Percentiles rank a stretch among this genome's conserved stretches.
These are phyloP conservation scores for Drosophila repleta DNA, from an alignment of 1,140 invertebrate genomes.

Conservation along the genomic window DNA sequence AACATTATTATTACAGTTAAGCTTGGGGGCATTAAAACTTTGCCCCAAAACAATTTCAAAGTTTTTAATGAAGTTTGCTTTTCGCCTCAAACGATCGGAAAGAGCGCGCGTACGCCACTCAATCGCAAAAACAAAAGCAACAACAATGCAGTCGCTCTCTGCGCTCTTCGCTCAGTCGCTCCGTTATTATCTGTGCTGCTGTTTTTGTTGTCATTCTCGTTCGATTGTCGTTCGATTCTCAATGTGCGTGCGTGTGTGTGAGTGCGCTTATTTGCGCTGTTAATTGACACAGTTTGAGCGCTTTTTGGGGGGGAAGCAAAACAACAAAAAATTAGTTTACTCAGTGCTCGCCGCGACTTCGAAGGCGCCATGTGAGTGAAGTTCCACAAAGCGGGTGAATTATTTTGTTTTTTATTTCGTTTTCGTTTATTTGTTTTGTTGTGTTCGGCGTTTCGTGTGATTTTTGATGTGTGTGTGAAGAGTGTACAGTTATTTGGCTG, in stretches of 20 bases:
- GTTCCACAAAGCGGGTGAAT: conserved; percentile 18
- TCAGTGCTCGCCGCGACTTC: conserved; percentile 69
- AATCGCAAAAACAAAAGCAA: background rate
- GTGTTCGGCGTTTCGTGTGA: conserved; percentile 13
- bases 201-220: conserved; percentile 28
- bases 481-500: background rate
- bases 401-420: background rate
- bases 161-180: too few relatives aligned
- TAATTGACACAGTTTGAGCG: conserved; percentile 68
- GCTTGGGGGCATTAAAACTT: conserved; percentile 35
- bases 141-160: background rate
- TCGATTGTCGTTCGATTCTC: conserved; percentile 44
- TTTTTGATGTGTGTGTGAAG: conserved; percentile 10
- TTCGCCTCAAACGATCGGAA: conserved; percentile 17
- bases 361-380: conserved; percentile 59
- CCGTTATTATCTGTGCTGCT: conserved; percentile 25
- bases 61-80: conserved; percentile 37
- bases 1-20: conserved; percentile 30
- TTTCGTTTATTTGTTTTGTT: conserved; percentile 15
- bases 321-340: conserved; percentile 38
- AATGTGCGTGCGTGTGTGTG: conserved; percentile 14
- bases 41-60: conserved; percentile 18
- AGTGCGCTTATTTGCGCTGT: conserved; percentile 53
- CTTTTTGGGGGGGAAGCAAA: conserved; percentile 27
- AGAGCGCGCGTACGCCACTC: background rate